Evolutionary conservation across 2,797 vertebrate species (phyloP).

Genomic region (Bovichtus variegatus): DNA sequence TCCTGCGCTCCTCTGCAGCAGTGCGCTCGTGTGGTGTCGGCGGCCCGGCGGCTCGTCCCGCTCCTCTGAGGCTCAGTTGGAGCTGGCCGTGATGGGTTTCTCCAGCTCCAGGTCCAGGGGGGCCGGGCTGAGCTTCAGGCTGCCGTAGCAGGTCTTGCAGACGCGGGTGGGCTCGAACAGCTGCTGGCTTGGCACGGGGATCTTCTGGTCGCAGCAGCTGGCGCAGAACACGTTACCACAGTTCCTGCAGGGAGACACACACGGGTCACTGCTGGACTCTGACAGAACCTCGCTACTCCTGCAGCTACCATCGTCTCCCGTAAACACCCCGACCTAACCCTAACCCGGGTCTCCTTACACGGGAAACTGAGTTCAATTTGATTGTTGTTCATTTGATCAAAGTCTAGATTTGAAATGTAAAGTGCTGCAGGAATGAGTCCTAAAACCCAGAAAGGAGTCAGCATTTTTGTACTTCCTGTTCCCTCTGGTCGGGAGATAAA

Average conservation of each 20-base stretch:
- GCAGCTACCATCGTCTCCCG: slow-evolving; percentile 31
- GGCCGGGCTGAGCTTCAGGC: slow-evolving; percentile 86
- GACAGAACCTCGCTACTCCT: not conserved
- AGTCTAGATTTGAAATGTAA: too few species aligned
- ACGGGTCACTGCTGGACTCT: slow-evolving; percentile 27
- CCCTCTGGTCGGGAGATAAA: too few species aligned
- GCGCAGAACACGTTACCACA: slow-evolving; percentile 98
- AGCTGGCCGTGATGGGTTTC: slow-evolving; percentile 93
- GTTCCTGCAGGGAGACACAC: slow-evolving; percentile 86
- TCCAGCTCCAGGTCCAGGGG: slow-evolving; percentile 87
- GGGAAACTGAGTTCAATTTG: not conserved
- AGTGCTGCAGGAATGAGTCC: too few species aligned
- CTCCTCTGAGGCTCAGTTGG: slow-evolving; percentile 84
- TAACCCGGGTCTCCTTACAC: not conserved
- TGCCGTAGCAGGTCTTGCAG: slow-evolving; percentile 94
- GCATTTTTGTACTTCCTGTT: too few species aligned
- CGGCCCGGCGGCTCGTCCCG: slow-evolving; percentile 12
- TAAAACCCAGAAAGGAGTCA: too few species aligned
- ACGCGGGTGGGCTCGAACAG: slow-evolving; percentile 96
- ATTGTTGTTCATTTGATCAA: not conserved
- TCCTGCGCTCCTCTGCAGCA: slow-evolving; percentile 58
- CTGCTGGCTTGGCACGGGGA: slow-evolving; percentile 98
- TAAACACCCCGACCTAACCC: too few species aligned
- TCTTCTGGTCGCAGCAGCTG: slow-evolving; percentile 99
- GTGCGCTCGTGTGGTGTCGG: slow-evolving; percentile 31